A percentile compares a stretch with the other conserved stretches of the same genome.
phyloP scores from a whole-genome alignment of 2,113 vertebrate species.

The Oxyruncus cristatus region DNA sequence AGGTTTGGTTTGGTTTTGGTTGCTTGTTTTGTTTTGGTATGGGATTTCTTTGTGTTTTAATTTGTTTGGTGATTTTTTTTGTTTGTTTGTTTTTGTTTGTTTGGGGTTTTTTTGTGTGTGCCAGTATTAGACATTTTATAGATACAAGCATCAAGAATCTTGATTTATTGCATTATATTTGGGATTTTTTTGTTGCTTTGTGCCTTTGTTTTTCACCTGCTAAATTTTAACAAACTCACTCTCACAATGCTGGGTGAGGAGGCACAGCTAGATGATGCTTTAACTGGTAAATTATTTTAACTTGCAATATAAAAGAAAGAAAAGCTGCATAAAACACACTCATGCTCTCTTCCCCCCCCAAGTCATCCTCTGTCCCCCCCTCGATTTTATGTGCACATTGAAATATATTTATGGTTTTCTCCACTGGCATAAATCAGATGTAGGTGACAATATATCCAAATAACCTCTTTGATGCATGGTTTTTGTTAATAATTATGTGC shows the following conservation, averaged over 20 bases:
- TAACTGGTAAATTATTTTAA: not conserved
- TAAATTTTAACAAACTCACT: not conserved
- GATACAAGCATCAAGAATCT: not conserved
- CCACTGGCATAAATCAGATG: conserved; percentile 38
- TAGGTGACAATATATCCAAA: conserved; percentile 62
- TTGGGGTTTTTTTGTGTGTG: too few species aligned
- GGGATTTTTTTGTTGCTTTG: not conserved
- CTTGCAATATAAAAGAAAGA: not conserved
- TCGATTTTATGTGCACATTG: not conserved
- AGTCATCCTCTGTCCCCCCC: rapidly evolving
- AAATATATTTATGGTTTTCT: conserved; percentile 33
- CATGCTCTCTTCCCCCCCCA: too few species aligned
- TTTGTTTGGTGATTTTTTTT: not conserved
- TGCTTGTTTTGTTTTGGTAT: not conserved
- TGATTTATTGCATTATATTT: not conserved
- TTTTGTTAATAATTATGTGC: conserved; percentile 67
- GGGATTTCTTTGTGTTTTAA: not conserved
- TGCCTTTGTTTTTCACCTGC: rapidly evolving
- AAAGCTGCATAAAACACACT: not conserved
- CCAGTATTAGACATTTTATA: not conserved
- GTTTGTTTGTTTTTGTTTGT: not conserved
- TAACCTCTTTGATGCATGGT: conserved; percentile 54
- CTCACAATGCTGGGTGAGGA: not conserved
- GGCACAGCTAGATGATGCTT: not conserved
- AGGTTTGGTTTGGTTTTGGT: not conserved